Conservation (phyloP, 2,113 vertebrate species). For the Zosterops borbonicus region DNA sequence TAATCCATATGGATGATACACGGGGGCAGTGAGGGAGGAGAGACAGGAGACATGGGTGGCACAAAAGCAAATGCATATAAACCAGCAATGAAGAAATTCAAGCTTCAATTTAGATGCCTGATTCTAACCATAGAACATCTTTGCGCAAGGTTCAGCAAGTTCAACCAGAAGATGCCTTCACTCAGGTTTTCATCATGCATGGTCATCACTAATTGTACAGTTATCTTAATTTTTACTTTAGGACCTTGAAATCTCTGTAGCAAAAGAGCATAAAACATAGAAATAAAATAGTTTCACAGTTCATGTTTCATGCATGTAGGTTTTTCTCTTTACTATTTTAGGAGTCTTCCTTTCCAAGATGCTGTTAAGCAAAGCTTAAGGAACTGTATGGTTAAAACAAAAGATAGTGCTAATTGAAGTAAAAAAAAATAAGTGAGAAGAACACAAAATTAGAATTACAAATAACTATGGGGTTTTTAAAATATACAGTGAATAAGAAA, state of each 20-base stretch:
- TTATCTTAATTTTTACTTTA: background rate
- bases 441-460: background rate
- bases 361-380: background rate
- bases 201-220: fast-evolving
- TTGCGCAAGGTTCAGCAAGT: background rate
- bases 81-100: background rate
- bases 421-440: background rate
- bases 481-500: background rate
- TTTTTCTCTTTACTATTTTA: background rate
- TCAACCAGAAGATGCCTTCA: background rate
- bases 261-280: background rate
- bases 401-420: background rate
- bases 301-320: background rate
- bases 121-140: background rate
- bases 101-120: background rate
- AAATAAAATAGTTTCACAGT: background rate
- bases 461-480: background rate
- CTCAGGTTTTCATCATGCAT: background rate
- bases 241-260: background rate
- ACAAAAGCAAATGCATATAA: background rate
- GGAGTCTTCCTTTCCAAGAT: background rate
- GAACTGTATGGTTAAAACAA: background rate
- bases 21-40: background rate
- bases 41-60: background rate
- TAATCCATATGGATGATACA: background rate